A percentile compares a stretch with the other conserved stretches of the same genome.
Evolutionary conservation across 1,140 invertebrate genomes (phyloP).

Genomic region (Myzus persicae): DNA sequence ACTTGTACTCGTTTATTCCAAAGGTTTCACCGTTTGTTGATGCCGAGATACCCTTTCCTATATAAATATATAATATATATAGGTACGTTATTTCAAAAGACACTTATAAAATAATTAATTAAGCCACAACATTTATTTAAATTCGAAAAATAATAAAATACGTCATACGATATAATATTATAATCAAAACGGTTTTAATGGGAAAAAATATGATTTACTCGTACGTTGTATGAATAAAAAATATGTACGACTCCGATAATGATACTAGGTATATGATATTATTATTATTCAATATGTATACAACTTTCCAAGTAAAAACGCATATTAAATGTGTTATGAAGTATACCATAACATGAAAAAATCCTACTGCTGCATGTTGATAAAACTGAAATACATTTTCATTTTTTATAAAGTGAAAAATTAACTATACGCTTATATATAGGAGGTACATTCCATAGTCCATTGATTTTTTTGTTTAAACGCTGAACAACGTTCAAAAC

Average conservation of each 20-base stretch:
- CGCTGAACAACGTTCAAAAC: not conserved
- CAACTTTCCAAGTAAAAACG: not conserved
- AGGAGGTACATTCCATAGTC: too few relatives aligned
- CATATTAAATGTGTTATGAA: not conserved
- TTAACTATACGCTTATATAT: too few relatives aligned
- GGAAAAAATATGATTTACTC: not conserved
- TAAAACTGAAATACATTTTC: too few relatives aligned
- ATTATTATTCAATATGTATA: not conserved
- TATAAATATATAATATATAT: not conserved
- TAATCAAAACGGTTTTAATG: not conserved
- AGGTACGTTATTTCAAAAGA: not conserved
- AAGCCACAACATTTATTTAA: not conserved
- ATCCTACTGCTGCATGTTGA: too few relatives aligned
- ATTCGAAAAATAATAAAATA: not conserved
- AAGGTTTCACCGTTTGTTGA: not conserved
- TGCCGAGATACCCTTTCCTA: not conserved
- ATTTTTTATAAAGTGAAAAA: too few relatives aligned
- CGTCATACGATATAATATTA: not conserved
- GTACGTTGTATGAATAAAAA: not conserved
- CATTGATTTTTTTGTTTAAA: not conserved
- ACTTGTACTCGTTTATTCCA: constrained; percentile 3
- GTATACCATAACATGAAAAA: not conserved
- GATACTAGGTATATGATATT: too few relatives aligned
- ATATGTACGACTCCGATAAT: not conserved
- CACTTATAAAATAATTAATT: constrained; percentile 27